Evolutionary conservation across 2,113 vertebrate species (phyloP).

Genomic region (Callionymus lyra): DNA sequence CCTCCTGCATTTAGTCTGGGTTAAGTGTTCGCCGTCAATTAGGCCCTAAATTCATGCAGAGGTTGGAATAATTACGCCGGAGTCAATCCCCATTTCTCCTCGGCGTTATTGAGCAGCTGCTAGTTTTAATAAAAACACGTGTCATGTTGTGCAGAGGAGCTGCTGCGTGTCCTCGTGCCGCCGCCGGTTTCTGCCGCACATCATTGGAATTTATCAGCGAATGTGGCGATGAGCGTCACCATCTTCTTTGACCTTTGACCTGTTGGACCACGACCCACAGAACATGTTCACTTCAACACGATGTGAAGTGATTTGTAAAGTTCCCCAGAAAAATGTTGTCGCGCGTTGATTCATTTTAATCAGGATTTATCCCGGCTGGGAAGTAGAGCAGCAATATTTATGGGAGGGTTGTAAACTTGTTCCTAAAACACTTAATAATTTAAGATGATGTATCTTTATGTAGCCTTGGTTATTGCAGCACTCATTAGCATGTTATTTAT

Average conservation of each 20-base stretch:
- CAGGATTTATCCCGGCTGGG: too few species aligned
- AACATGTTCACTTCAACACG: too few species aligned
- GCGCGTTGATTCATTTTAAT: too few species aligned
- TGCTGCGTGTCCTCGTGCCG: constrained; percentile 16
- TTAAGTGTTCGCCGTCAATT: constrained; percentile 78
- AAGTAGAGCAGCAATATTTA: too few species aligned
- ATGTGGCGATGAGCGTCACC: background rate
- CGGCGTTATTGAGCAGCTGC: constrained; percentile 90
- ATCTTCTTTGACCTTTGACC: constrained; percentile 15
- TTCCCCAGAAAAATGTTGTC: too few species aligned
- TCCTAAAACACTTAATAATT: too few species aligned
- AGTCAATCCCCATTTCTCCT: constrained; percentile 94
- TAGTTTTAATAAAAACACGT: constrained; percentile 90
- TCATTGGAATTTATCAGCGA: constrained; percentile 44
- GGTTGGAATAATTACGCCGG: constrained; percentile 87
- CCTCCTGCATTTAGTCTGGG: constrained; percentile 49
- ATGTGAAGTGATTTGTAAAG: too few species aligned
- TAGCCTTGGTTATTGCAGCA: too few species aligned
- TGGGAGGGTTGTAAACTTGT: too few species aligned
- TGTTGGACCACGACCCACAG: too few species aligned
- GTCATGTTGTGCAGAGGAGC: constrained; percentile 74
- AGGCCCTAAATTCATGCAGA: constrained; percentile 80
- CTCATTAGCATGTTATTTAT: too few species aligned
- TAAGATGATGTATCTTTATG: too few species aligned
- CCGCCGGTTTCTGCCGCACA: constrained; percentile 18